Evolutionary conservation across 1,140 invertebrate species (phyloP), one percentile per base, ranked within the genome.

Genomic region (Caerostris extrusa): DNA sequence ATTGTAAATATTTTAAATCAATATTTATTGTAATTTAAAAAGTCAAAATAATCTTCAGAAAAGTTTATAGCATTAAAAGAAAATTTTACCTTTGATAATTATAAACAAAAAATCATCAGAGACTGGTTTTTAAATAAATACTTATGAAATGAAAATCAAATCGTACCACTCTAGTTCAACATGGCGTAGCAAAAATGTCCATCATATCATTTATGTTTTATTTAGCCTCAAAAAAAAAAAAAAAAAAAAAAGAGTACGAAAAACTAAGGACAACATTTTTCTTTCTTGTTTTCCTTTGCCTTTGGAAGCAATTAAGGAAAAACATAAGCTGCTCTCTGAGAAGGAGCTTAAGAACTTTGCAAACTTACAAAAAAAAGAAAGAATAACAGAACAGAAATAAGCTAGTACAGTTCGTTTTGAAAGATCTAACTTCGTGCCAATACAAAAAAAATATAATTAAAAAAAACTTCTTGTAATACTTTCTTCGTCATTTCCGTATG

Each of bases 241-340:
- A n/a, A n/a, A n/a, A n/a, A 77, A n/a, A n/a, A n/a, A n/a, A n/a
- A n/a, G n/a, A n/a, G n/a, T n/a, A n/a, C n/a, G 71, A 12, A 77
- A 77, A 77, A 77, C 71, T 77, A 77, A 77, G 34, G 71, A 77
- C 53, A 77, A 77, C 50, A 77, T 12, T 77, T 77, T 77, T 53
- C 34, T 77, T 77, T 77, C 53, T 34, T 50, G 71, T 50, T 77
- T 12, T 77, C 8, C 71, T 77, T 77, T 77, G 34, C 71, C 53
- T 77, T 77, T 77, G 50, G 71, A 77, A 77, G 71, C 71, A 77
- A 77, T 77, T 77, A 77, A 77, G 71, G 71, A 77, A 53, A 12
- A 77, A 77, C 71, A 53, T 77, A 77, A 77, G 71, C 71, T 77
- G 4, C 34, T 77, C 71, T 77, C 50, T 77, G 19, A 7, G 71